These are phyloP conservation scores for Coracopsis vasa DNA, from an alignment of 2,113 vertebrate species.

Conservation along the genomic window DNA sequence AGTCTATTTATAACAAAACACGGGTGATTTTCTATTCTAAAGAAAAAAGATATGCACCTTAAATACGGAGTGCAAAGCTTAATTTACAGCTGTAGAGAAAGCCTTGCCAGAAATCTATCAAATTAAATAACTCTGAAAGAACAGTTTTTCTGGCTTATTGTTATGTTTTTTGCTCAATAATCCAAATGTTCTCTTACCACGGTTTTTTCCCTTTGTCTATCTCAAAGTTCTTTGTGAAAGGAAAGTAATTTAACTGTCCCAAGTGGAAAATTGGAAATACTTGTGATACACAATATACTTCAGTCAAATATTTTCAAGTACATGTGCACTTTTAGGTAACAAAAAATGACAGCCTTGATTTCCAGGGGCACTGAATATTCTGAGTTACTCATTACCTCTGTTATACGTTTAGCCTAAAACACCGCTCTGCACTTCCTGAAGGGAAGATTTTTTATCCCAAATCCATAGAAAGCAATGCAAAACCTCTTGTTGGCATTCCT, in stretches of 20 bases:
- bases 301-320: neutral
- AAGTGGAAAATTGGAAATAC: neutral
- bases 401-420: neutral
- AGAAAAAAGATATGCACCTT: neutral
- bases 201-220: neutral
- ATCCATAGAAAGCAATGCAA: neutral
- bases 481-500: neutral
- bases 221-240: neutral
- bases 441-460: neutral
- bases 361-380: neutral
- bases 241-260: neutral
- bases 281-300: too few species aligned
- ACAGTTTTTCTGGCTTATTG: neutral
- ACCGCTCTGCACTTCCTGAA: neutral
- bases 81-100: neutral
- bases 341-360: neutral
- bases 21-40: rapidly evolving
- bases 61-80: neutral
- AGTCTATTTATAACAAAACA: neutral
- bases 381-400: rapidly evolving
- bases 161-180: neutral
- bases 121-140: neutral
- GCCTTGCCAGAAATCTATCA: neutral
- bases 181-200: neutral
- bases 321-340: neutral